Evolutionary conservation across 1,140 invertebrate species (phyloP), one percentile per base, ranked within the genome.

Genomic region (Araneus ventricosus): DNA sequence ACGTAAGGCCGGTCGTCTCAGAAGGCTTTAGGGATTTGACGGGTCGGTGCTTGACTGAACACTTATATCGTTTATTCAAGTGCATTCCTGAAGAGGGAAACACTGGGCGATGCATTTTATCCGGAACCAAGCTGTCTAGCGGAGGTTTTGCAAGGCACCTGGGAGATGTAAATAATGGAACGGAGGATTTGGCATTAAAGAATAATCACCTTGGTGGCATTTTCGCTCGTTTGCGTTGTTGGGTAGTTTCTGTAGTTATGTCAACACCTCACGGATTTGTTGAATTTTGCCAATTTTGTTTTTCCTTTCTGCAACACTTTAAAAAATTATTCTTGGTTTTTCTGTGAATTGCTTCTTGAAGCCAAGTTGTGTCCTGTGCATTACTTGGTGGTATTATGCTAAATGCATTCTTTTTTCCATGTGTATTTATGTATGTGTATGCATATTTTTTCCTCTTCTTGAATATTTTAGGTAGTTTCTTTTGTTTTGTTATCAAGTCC

Each of bases 111-210:
- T 84, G 82, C 45, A 34, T 84, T 45, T 84, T 84, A 45, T 84
- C 82, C 45, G n/a, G 10, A 52, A 84, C 45, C 82, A 84, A 84
- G 24, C 24, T n/a, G 82, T 84, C 82, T 84, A 14, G 80, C 39
- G 82, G 4, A 84, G 37, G 85, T 87, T 59, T 87, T 89, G 87
- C 39, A 75, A 70, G 61, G n/a, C 45, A 27, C 87, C 61, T 84
- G 45, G 39, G 24, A 89, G 67, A 89, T 75, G 87, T 59, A 89
- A 89, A 75, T 89, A 41, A 52, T 39, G 59, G 59, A 87, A 87
- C 27, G 22, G 39, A 52, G 39, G 57, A 89, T 89, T 89, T 52
- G 63, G 67, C 87, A 70, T 63, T 45, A 75, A 89, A 52, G 61
- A 89, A 89, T 41, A 89, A 75, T 89, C 63, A 52, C 37, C n/a